Conservation (phyloP, 2,113 vertebrate genomes). For the Mystacornis crossleyi region DNA sequence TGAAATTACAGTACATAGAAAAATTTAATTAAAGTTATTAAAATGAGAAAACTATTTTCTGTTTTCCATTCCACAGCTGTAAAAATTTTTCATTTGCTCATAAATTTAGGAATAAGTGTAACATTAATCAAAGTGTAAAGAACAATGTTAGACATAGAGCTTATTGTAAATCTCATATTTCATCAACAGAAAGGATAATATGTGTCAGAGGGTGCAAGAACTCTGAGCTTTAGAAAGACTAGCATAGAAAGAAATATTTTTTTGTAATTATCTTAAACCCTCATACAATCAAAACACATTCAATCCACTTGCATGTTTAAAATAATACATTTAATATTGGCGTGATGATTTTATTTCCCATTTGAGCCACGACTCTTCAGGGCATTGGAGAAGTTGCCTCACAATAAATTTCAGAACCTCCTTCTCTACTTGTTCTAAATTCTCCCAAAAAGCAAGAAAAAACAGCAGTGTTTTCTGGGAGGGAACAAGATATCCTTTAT, state of each 20-base stretch:
- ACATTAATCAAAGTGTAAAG: conserved; percentile 10
- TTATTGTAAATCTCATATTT: conserved; percentile 19
- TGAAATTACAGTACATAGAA: neutral
- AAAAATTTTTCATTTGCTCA: conserved; percentile 1
- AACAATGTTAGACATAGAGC: neutral
- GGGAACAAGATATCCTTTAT: neutral
- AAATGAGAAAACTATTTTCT: conserved; percentile 22
- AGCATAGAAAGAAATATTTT: neutral
- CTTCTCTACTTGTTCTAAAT: neutral
- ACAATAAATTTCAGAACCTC: neutral
- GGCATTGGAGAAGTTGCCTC: neutral
- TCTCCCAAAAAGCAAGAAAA: neutral
- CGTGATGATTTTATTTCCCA: neutral
- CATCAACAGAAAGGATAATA: neutral
- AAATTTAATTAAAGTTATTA: conserved; percentile 39
- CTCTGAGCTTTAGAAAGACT: neutral
- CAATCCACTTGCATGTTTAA: neutral
- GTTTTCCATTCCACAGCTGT: neutral
- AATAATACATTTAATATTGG: neutral
- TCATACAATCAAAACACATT: neutral
- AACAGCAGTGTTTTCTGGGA: neutral
- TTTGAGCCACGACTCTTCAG: neutral
- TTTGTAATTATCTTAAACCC: neutral
- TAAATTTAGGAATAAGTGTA: neutral
- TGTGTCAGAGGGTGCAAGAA: neutral